These are phyloP conservation scores for Saccopteryx bilineata DNA, from an alignment of 2,113 vertebrate species.

Conservation along the genomic window DNA sequence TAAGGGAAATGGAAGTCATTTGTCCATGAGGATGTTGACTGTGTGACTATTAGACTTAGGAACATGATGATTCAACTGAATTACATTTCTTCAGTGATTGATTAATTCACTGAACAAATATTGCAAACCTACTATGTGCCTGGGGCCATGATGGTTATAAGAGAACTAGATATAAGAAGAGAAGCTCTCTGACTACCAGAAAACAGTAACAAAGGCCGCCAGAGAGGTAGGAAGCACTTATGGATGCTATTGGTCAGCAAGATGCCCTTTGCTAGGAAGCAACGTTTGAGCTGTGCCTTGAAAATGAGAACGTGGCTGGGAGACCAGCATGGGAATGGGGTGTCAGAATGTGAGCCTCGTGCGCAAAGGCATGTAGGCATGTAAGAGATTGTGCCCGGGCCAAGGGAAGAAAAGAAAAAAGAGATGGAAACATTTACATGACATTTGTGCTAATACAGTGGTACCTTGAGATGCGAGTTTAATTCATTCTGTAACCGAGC, in stretches of 20 bases:
- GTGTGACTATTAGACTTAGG: background rate
- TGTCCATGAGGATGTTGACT: background rate
- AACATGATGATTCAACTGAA: background rate
- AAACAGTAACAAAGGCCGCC: background rate
- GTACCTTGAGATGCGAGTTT: too few relatives aligned
- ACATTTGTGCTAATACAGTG: background rate
- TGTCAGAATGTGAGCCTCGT: background rate
- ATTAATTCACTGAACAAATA: background rate
- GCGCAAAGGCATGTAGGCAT: background rate
- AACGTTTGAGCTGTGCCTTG: background rate
- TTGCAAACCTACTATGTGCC: background rate
- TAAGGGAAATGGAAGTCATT: background rate
- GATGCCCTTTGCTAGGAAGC: background rate
- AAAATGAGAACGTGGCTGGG: background rate
- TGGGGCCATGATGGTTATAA: background rate
- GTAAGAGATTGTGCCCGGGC: background rate
- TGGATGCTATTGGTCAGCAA: fast-evolving
- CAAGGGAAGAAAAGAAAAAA: background rate
- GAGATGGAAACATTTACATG: background rate
- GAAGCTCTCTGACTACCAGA: background rate
- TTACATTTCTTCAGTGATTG: background rate
- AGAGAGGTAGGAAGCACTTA: background rate
- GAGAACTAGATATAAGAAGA: background rate
- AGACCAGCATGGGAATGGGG: background rate
- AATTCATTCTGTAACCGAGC: too few relatives aligned